Conservation (phyloP, 2,113 vertebrate genomes). For the Stegostoma tigrinum region DNA sequence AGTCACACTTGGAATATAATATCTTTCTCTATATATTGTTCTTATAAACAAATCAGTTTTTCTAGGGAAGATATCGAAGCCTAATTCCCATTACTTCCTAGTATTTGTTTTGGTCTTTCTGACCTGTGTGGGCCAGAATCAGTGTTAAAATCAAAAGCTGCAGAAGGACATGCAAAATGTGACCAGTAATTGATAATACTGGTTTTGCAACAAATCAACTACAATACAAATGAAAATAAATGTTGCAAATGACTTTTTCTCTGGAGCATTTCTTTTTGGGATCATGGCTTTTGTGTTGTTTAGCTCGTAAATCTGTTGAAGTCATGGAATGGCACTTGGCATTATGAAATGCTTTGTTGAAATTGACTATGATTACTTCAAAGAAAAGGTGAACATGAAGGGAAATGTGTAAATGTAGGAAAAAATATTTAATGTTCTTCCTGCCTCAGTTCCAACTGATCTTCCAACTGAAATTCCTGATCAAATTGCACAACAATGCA, state of each 20-base stretch:
- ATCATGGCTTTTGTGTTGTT: neutral
- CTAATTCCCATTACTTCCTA: neutral
- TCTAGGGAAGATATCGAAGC: neutral
- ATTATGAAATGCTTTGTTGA: neutral
- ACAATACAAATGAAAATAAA: neutral
- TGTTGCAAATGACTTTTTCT: neutral
- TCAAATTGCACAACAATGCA: neutral
- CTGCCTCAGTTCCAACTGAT: neutral
- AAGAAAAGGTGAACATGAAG: neutral
- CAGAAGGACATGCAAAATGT: neutral
- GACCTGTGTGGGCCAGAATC: neutral
- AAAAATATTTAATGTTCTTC: neutral
- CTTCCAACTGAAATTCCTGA: neutral
- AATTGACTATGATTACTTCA: neutral
- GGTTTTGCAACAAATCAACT: neutral
- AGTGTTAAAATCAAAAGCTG: neutral
- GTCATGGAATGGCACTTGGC: neutral
- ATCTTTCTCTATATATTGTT: neutral
- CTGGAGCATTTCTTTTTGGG: neutral
- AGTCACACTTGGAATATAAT: neutral
- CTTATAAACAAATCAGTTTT: neutral
- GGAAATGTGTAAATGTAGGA: neutral
- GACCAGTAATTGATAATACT: neutral
- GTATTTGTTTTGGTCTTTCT: neutral
- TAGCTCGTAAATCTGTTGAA: neutral